Base-by-base conservation (phyloP, 2,113 vertebrate genomes). In the Siphamia tubifer region DNA sequence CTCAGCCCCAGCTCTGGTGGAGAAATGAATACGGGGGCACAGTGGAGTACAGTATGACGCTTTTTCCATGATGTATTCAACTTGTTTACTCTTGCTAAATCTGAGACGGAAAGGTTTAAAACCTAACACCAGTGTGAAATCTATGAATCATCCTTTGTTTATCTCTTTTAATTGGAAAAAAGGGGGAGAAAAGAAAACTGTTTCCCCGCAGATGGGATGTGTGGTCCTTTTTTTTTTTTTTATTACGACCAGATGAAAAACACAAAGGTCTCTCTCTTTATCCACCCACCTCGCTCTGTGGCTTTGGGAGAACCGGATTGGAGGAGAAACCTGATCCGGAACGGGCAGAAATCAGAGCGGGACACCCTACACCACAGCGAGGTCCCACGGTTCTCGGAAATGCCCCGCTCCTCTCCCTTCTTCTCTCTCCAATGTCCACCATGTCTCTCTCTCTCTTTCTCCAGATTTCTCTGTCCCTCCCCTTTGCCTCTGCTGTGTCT, bases 381-480 rank as follows among this genome's bases (percentile, higher is more conserved):
- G 95, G 96, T 96, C 96, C 95, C 95, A 95, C 94, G 95, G 94
- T 96, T 96, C 93, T 93, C 94, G 94, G 95, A 96, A 95, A 95
- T 95, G 95, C 94, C 94, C 95, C 82, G 40, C 85, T 86, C 77
- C 65, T 78, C 81, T 81, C 67, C 55, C 77, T 36, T 57, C 74
- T 60, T 66, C 74, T 81, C 72, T 44, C 70, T 79, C 76, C 58
- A 66, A 10, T 69, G 61, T 84, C 82, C 85, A 80, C 55, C 78
- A 56, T 58, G 58, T 9, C 79, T 62, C 72, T 54, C 78, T 53
- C 54, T 30, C 52, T 39, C 34, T 47, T 34, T 21, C 38, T 48
- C 52, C 61, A 72, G 60, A 56, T 75, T 67, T 75, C 65, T 38
- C 66, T 64, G 31, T 78, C 54, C 79, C 72, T 58, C 67, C 48